A percentile compares a stretch with the other conserved stretches of the same genome.
Evolutionary conservation across 2,888 invertebrate species (phyloP).

Genomic region (Sarcophaga subvicina): DNA sequence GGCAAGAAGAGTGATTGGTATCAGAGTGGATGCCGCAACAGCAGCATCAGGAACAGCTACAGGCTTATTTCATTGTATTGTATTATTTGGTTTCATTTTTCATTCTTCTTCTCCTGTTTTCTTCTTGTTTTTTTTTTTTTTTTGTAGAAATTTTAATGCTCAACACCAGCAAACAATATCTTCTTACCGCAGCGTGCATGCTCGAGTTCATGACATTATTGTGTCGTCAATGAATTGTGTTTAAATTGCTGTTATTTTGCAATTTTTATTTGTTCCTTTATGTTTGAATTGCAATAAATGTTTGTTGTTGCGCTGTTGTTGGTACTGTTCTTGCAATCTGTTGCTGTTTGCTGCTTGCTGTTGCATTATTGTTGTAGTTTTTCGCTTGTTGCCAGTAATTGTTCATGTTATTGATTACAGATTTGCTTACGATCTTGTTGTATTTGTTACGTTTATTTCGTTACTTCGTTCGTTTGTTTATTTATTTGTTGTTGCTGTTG

Average conservation of each 20-base stretch:
- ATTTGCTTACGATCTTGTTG: slow-evolving; percentile 65
- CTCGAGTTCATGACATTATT: slow-evolving; percentile 72
- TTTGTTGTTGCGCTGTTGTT: slow-evolving; percentile 44
- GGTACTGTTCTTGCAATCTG: slow-evolving; percentile 42
- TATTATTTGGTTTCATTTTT: no score
- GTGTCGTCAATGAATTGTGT: slow-evolving; percentile 71
- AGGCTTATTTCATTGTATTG: slow-evolving; percentile 14
- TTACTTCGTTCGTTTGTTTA: not conserved
- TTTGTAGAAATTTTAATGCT: not conserved
- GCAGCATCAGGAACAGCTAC: slow-evolving; percentile 30
- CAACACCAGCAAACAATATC: slow-evolving; percentile 57
- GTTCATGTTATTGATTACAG: slow-evolving; percentile 69
- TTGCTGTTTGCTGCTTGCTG: slow-evolving; percentile 3
- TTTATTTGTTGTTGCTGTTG: not conserved
- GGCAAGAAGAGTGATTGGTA: slow-evolving; percentile 15
- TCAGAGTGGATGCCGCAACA: slow-evolving; percentile 2
- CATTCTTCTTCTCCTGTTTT: not conserved
- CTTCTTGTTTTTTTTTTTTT: slow-evolving; percentile 31
- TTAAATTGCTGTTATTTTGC: slow-evolving; percentile 70
- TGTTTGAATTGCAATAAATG: slow-evolving; percentile 62
- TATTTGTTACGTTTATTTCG: slow-evolving; percentile 28
- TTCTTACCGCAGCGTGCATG: slow-evolving; percentile 66
- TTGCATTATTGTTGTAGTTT: slow-evolving; percentile 50
- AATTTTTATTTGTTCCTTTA: slow-evolving; percentile 65
- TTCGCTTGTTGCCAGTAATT: slow-evolving; percentile 68